These are phyloP conservation scores for Zoanthus sociatus DNA, from an alignment of 92 coral and sea anemone genomes.

Conservation along the genomic window DNA sequence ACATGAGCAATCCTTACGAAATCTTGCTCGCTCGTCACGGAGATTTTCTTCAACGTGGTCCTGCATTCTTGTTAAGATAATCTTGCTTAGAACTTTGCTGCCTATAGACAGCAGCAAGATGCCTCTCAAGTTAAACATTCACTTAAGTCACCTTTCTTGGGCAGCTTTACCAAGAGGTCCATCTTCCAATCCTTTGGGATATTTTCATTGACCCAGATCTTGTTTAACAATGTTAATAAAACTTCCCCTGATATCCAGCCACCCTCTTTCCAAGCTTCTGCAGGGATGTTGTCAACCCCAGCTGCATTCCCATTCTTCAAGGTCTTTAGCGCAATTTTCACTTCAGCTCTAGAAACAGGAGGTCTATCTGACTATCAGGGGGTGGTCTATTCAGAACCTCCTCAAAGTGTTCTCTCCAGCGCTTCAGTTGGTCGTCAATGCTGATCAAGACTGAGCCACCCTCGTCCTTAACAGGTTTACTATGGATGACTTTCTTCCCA, in stretches of 20 bases:
- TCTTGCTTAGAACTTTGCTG: neutral
- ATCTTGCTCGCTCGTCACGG: neutral
- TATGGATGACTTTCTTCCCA: neutral
- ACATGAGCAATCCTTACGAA: no score
- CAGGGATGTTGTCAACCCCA: neutral
- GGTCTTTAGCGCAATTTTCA: neutral
- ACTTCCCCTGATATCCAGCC: neutral
- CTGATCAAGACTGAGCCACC: neutral
- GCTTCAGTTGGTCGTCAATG: neutral
- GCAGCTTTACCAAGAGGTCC: neutral
- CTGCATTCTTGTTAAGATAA: constrained; percentile 4
- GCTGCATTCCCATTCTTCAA: neutral
- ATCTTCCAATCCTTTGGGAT: neutral
- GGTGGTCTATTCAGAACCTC: neutral
- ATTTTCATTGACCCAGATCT: neutral
- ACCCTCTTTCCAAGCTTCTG: neutral
- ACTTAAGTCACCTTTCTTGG: neutral
- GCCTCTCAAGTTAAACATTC: neutral
- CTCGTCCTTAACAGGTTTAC: neutral
- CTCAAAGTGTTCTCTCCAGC: neutral
- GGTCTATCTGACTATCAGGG: neutral
- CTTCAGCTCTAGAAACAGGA: neutral
- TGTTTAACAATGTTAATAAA: neutral
- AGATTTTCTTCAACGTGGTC: neutral
- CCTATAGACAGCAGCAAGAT: neutral